phyloP scores from a whole-genome alignment of 1,140 invertebrate genomes.

The Ips nitidus region DNA sequence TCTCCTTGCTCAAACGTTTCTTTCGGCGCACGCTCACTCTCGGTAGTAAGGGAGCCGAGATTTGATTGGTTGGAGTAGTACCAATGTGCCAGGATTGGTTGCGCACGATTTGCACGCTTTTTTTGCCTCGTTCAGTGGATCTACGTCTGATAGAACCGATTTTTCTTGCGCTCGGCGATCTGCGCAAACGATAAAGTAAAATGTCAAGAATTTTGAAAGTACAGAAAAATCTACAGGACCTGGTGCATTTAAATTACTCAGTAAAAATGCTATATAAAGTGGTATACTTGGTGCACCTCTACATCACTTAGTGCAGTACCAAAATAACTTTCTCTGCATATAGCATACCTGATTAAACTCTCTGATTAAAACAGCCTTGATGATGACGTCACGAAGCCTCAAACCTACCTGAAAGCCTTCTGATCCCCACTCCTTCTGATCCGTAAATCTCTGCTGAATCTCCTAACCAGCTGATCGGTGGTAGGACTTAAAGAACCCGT shows the following conservation, averaged over 20 bases:
- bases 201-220: neutral
- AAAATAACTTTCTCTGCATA: too few relatives aligned
- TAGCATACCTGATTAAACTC: neutral
- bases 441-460: slow-evolving; percentile 70
- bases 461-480: slow-evolving; percentile 69
- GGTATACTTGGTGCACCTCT: too few relatives aligned
- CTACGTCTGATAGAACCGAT: slow-evolving; percentile 71
- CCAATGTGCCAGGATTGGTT: slow-evolving; percentile 49
- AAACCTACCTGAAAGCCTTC: slow-evolving; percentile 46
- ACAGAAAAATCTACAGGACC: too few relatives aligned
- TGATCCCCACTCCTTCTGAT: slow-evolving; percentile 67
- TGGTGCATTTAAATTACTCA: too few relatives aligned
- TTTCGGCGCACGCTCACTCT: slow-evolving; percentile 13
- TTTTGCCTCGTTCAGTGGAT: slow-evolving; percentile 58
- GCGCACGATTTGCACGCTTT: slow-evolving; percentile 39
- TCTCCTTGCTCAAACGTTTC: neutral
- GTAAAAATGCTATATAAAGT: too few relatives aligned
- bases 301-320: too few relatives aligned
- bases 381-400: too few relatives aligned
- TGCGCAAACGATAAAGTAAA: neutral
- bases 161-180: slow-evolving; percentile 75
- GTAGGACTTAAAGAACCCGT: slow-evolving; percentile 61
- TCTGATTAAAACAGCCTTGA: neutral
- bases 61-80: neutral
- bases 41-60: slow-evolving; percentile 16